phyloP scores from a whole-genome alignment of 2,797 vertebrate genomes.

The Passerculus sandwichensis region DNA sequence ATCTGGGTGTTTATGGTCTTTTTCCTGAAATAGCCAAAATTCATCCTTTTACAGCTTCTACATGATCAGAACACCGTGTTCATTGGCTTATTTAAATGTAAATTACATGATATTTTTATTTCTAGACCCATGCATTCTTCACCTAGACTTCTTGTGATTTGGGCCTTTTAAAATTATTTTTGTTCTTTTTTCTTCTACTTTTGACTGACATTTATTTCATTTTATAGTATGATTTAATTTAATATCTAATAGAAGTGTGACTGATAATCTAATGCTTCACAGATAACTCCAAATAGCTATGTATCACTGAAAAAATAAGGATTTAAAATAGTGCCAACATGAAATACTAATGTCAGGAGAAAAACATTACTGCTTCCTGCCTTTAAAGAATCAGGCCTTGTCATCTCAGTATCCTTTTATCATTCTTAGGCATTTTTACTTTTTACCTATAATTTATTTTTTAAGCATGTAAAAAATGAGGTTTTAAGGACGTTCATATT shows the following conservation, averaged over 20 bases:
- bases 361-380: background rate
- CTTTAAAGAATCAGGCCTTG: background rate
- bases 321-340: background rate
- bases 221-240: constrained; percentile 5
- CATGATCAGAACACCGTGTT: background rate
- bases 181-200: background rate
- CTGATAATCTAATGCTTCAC: background rate
- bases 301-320: background rate
- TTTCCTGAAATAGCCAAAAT: background rate
- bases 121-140: background rate
- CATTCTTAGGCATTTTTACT: background rate
- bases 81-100: constrained; percentile 1
- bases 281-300: background rate
- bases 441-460: background rate
- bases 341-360: background rate
- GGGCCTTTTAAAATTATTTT: background rate
- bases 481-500: background rate
- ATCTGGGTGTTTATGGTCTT: background rate
- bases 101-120: background rate
- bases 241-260: background rate
- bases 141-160: background rate
- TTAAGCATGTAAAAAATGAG: background rate
- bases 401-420: background rate
- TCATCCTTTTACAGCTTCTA: background rate
- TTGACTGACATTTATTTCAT: background rate